Base-by-base conservation (phyloP, 30 jellyfish, hydroid and myxozoan species). In the Nemopilema nomurai region DNA sequence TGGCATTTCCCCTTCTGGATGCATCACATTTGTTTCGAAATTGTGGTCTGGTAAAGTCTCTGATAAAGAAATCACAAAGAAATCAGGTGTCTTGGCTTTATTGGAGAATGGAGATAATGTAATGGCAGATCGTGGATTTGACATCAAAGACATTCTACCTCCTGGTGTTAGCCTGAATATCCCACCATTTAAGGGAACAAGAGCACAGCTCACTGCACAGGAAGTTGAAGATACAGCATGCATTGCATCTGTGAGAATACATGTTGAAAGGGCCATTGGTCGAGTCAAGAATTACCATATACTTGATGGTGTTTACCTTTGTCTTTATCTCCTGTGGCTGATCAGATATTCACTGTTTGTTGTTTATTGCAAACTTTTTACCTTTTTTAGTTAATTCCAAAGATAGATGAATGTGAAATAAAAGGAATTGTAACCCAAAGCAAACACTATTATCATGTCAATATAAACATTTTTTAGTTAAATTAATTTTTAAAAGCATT, bases 181-280 rank as follows among this genome's bases (percentile, higher is more conserved):
- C 33, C 90, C 90, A 81, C 87, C 90, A 19, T 62, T 71, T 32
- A 50, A 24, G 32, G 84, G 80, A 19, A 28, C 80, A 19, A 23
- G 62, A 33, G 63, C 57, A 41, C 57, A 41, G 67, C 84, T 86
- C 22, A 64, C 90, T 20, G 87, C 91, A 86, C 41, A 67, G 67
- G 95, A 86, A 64, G 68, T 67, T 31, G 80, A 63, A 16, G 90
- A 62, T 41, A 86, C 90, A 31, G 26, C 62, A 9, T 20, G 57
- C 23, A 84, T 65, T 71, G 82, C 93, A 23, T 20, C 78, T 67
- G 78, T 63, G 27, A 20, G 89, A 53, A 84, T 84, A 0, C 84
- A 71, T 84, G 82, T 71, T 20, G 89, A 71, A 51, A 28, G 67
- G n/a, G 91, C 91, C 1, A 82, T 72, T 16, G 89, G 89, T 18